These are phyloP conservation scores for Listronotus bonariensis DNA, from an alignment of 1,140 invertebrate species.

Conservation along the genomic window DNA sequence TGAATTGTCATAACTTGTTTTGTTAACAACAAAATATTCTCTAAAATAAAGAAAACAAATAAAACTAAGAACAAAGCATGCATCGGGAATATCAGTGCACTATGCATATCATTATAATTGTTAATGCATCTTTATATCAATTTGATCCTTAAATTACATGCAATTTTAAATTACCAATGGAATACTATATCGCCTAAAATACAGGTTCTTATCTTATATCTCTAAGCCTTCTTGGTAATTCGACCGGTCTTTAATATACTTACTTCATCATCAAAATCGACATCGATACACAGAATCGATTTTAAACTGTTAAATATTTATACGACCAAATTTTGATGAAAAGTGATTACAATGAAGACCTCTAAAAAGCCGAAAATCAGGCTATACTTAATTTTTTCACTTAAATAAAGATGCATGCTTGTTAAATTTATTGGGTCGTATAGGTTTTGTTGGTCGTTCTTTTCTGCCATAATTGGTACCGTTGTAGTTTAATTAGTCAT, in stretches of 20 bases:
- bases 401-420: background rate
- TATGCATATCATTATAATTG: no score
- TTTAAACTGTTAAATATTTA: constrained; percentile 12
- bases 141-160: no score
- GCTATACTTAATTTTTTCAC: background rate
- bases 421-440: constrained; percentile 3
- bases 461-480: constrained; percentile 1
- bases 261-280: constrained; percentile 6
- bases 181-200: no score
- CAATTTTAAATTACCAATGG: no score
- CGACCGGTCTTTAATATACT: background rate
- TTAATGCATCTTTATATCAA: no score
- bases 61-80: no score
- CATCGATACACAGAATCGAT: constrained; percentile 1
- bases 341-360: background rate
- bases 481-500: constrained; percentile 9
- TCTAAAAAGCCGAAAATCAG: background rate
- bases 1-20: no score
- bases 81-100: no score
- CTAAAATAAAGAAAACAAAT: no score
- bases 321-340: background rate
- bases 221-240: background rate
- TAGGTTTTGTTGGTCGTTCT: background rate
- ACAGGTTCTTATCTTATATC: no score
- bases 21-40: no score